Evolutionary conservation across 1,140 invertebrate species (phyloP).

Genomic region (Atopsyche davidsoni): DNA sequence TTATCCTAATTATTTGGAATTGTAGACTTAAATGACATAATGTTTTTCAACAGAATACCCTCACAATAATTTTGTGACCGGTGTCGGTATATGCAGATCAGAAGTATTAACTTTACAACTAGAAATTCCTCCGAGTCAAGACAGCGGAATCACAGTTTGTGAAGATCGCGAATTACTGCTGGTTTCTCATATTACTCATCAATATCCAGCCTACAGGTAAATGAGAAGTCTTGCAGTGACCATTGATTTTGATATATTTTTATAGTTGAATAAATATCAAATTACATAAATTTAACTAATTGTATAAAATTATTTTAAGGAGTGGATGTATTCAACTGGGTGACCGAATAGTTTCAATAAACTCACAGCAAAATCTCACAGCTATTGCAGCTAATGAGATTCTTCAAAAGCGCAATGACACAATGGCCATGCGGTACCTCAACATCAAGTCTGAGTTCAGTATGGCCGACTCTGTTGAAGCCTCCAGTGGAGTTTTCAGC

Average conservation of each 20-base stretch:
- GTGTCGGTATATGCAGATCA: slow-evolving; percentile 55
- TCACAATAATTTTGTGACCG: slow-evolving; percentile 37
- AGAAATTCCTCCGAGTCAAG: slow-evolving; percentile 47
- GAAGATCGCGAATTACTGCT: slow-evolving; percentile 46
- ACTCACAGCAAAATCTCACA: slow-evolving; percentile 61
- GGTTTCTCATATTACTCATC: slow-evolving; percentile 59
- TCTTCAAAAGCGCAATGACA: slow-evolving; percentile 43
- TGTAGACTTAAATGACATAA: too few relatives aligned
- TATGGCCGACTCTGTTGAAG: slow-evolving; percentile 87
- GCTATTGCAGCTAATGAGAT: slow-evolving; percentile 46
- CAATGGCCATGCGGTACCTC: slow-evolving; percentile 41
- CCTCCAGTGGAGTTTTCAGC: slow-evolving; percentile 82
- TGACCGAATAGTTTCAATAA: slow-evolving; percentile 77
- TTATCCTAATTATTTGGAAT: too few relatives aligned
- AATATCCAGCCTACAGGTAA: slow-evolving; percentile 70
- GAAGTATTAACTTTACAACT: slow-evolving; percentile 64
- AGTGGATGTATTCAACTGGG: slow-evolving; percentile 75
- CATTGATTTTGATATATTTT: too few relatives aligned
- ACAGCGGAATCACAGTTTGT: slow-evolving; percentile 42
- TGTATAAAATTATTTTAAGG: slow-evolving; percentile 30
- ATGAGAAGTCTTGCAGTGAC: slow-evolving; percentile 11
- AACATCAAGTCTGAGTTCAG: slow-evolving; percentile 77
- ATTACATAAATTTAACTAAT: not conserved
- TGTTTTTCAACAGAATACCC: slow-evolving; percentile 34
- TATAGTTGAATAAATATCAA: too few relatives aligned